Conservation (phyloP, 2,888 invertebrate species). For the Meteorus cinctellus region DNA sequence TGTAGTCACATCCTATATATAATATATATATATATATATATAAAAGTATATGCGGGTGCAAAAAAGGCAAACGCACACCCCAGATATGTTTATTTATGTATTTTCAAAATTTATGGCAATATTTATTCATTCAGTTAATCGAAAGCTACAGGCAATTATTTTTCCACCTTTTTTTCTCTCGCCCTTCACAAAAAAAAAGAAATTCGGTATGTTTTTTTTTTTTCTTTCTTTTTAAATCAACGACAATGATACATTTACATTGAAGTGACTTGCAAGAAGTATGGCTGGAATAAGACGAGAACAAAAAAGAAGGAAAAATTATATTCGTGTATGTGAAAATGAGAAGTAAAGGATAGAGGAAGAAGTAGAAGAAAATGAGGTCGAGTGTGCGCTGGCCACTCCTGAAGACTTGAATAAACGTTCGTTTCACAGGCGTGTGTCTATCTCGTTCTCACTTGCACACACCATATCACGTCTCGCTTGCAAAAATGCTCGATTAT, state of each 20-base stretch:
- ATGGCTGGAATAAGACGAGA: background rate
- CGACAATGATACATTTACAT: background rate
- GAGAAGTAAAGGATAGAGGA: conserved; percentile 24
- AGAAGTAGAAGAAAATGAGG: conserved; percentile 48
- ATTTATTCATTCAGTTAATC: conserved; percentile 36
- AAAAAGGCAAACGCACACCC: background rate
- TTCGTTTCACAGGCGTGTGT: conserved; percentile 38
- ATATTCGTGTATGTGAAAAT: background rate
- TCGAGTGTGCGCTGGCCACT: conserved; percentile 50
- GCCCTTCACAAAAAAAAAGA: background rate
- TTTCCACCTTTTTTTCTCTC: background rate
- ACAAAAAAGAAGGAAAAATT: background rate
- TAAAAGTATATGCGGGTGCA: background rate
- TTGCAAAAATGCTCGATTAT: conserved; percentile 46
- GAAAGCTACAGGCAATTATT: conserved; percentile 18
- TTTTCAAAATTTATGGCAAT: conserved; percentile 34
- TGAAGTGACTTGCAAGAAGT: conserved; percentile 6
- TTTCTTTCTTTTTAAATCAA: conserved; percentile 12
- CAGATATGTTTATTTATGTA: conserved; percentile 20
- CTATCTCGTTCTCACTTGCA: conserved; percentile 29
- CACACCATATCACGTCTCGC: conserved; percentile 25
- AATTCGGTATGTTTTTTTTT: background rate
- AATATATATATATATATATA: conserved; percentile 19
- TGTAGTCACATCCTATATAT: background rate
- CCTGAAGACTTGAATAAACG: conserved; percentile 51